These are phyloP conservation scores for Dendrolimus houi DNA, from an alignment of 2,888 invertebrate species.

Conservation along the genomic window DNA sequence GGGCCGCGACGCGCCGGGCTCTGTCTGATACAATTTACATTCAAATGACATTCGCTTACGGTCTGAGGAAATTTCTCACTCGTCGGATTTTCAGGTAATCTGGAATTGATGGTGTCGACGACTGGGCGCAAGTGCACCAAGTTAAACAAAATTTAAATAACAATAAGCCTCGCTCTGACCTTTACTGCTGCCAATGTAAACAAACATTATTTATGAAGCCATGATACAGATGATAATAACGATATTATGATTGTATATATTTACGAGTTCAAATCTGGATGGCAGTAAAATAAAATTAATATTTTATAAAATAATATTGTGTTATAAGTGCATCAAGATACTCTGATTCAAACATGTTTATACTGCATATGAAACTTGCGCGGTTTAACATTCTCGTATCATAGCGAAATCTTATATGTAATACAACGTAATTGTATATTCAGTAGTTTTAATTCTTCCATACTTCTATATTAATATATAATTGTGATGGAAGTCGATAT, in stretches of 20 bases:
- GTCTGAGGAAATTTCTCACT: conserved; percentile 67
- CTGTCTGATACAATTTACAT: conserved; percentile 68
- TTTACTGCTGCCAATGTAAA: conserved; percentile 19
- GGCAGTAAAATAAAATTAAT: no score
- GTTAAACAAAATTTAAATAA: conserved; percentile 25
- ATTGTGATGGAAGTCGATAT: no score
- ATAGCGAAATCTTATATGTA: no score
- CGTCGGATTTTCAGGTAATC: conserved; percentile 70
- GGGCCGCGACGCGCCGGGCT: conserved; percentile 38
- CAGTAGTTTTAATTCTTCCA: no score
- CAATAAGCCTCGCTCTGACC: conserved; percentile 25
- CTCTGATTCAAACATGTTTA: no score
- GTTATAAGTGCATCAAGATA: no score
- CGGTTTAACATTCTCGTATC: no score
- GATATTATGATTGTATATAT: conserved; percentile 7
- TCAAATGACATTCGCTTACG: conserved; percentile 70
- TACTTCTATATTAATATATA: no score
- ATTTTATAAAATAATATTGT: no score
- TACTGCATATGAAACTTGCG: no score
- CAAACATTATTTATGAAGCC: conserved; percentile 16
- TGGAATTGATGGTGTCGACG: conserved; percentile 59
- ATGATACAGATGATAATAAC: conserved; percentile 13
- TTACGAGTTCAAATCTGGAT: not conserved
- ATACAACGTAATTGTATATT: no score
- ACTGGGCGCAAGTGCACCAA: conserved; percentile 33